These are phyloP conservation scores for Cinara cedri DNA, from an alignment of 2,888 invertebrate genomes.

Conservation along the genomic window DNA sequence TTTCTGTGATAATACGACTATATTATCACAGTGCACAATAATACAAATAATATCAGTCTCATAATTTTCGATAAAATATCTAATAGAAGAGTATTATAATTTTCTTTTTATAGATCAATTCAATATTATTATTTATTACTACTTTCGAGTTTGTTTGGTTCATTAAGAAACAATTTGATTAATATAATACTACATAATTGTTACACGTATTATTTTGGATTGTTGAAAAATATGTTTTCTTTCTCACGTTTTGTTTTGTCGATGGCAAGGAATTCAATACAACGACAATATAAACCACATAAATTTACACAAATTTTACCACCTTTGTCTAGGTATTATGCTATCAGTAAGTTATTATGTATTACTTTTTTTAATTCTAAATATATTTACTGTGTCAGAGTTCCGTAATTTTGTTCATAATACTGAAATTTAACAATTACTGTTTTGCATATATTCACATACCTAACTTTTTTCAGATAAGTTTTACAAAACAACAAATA, in stretches of 20 bases:
- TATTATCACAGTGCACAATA: too few species aligned
- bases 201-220: too few species aligned
- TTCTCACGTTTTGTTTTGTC: background rate
- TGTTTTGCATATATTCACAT: background rate
- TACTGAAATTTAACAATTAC: background rate
- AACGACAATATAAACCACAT: background rate
- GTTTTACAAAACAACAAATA: constrained; percentile 77
- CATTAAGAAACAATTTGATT: too few species aligned
- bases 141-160: too few species aligned
- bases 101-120: too few species aligned
- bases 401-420: background rate
- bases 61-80: too few species aligned
- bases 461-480: constrained; percentile 61
- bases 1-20: too few species aligned
- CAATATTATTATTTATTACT: too few species aligned
- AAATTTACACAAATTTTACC: background rate
- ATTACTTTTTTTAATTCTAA: background rate
- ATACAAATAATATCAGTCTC: too few species aligned
- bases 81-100: too few species aligned
- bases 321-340: constrained; percentile 15
- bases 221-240: constrained; percentile 8
- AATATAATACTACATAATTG: too few species aligned
- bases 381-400: background rate
- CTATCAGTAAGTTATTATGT: constrained; percentile 37
- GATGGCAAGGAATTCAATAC: background rate